Percentiles rank a stretch among this genome's conserved stretches.
phyloP scores from a whole-genome alignment of 23 tunicate genomes.

The Styela plicata region DNA sequence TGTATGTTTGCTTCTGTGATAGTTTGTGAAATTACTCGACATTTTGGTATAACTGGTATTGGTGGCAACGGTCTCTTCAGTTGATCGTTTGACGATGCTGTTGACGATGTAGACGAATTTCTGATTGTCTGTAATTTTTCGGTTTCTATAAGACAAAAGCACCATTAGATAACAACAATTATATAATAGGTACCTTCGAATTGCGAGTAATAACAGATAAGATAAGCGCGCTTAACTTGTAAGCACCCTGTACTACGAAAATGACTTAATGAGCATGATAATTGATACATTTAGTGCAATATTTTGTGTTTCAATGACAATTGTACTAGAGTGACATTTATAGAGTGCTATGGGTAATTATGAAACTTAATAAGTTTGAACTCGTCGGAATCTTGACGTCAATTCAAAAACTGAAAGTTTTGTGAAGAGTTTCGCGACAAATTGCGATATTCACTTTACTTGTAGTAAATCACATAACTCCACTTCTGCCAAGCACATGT shows the following conservation, averaged over 20 bases:
- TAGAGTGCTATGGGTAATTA: no score
- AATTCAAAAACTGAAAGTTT: no score
- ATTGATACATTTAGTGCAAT: not conserved
- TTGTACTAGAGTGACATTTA: no score
- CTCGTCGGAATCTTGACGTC: no score
- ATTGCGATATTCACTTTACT: no score
- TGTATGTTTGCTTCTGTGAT: conserved; percentile 36
- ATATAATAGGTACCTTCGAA: no score
- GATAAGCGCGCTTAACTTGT: not conserved
- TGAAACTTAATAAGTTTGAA: no score
- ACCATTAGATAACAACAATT: no score
- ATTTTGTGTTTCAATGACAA: not conserved
- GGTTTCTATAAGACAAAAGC: not conserved
- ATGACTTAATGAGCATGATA: not conserved
- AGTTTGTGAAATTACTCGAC: conserved; percentile 32
- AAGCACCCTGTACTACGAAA: not conserved
- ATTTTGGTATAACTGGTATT: conserved; percentile 35
- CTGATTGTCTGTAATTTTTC: not conserved
- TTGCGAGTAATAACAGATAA: not conserved
- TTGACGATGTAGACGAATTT: not conserved
- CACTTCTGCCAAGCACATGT: no score
- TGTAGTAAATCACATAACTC: no score
- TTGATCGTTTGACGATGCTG: conserved; percentile 21
- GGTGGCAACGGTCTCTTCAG: conserved; percentile 35
- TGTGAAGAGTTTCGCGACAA: no score